Base-by-base conservation (phyloP, 2,113 vertebrate species). In the Gadus macrocephalus region DNA sequence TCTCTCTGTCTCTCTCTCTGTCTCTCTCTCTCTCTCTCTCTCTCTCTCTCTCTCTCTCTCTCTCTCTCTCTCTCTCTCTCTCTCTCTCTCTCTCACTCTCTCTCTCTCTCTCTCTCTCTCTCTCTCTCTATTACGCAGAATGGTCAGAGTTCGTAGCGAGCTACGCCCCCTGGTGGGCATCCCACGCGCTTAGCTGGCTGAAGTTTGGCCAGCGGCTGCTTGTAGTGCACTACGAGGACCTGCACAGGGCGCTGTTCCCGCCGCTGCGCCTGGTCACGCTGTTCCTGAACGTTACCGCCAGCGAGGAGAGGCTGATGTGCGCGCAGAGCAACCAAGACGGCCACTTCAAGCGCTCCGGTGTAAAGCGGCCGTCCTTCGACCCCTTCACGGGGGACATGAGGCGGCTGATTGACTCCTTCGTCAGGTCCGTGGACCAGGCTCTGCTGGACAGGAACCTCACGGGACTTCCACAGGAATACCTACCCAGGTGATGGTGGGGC, bases 151-250 rank as follows among this genome's bases (percentile, higher is more conserved):
- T 99, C 0, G 96, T 98, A 76, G 91, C 92, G 28, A 98, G 94
- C 83, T 98, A 99, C 0, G 95, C 95, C 0, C 95, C 96, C 1
- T 99, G 97, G 97, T 99, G 96, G 96, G 94, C 92, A 0, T 96
- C 96, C 0, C 96, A 98, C 67, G 93, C 96, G 0, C 86, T 99
- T 25, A 95, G 95, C 89, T 99, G 97, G 97, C 87, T 99, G 77
- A 91, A 90, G 83, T 97, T 92, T 0, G 94, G 95, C 22, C 91
- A 72, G 60, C 91, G 86, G 16, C 92, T 99, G 62, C 88, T 96
- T 76, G 96, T 99, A 82, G 93, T 98, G 5, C 96, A 98, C 68
- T 99, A 97, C 0, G 96, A 98, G 87, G 94, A 96, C 73, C 92
- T 99, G 27, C 96, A 95, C 61, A 85, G 35, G 62, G 91, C 95